Evolutionary conservation across 2,888 invertebrate species (phyloP), one percentile per base, ranked within the genome.

Genomic region (Callinectes sapidus): DNA sequence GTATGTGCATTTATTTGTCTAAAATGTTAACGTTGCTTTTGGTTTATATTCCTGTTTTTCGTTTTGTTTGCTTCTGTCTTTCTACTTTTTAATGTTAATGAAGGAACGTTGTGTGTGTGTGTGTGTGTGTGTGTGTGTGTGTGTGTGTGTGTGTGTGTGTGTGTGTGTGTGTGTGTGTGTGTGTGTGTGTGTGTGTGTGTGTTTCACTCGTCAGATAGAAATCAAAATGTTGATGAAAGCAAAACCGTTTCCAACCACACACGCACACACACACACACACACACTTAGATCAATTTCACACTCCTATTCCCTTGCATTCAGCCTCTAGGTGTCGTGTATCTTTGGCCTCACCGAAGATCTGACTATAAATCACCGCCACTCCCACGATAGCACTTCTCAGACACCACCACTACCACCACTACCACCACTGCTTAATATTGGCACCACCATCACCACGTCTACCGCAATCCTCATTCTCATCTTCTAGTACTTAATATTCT

Each of bases 221-320:
- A n/a, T 71, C n/a, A 71, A n/a, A 3, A 3, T 71, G n/a, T 71
- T 71, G 66, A n/a, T 71, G n/a, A 71, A 71, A 23, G 66, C 5
- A 8, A 5, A 71, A 23, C 66, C 3, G n/a, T n/a, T 71, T 71
- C n/a, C 10, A 71, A n/a, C n/a, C n/a, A 66, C 66, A n/a, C 66
- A 66, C 66, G 6, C 66, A 66, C 66, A n/a, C 66, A 66, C 66
- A n/a, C 66, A 71, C 66, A 71, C 66, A n/a, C 66, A 71, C 66
- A 71, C n/a, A 71, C 66, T 16, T 23, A 86, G 16, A n/a, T 32
- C 42, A n/a, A 48, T 81, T 1, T 42, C n/a, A n/a, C 42, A 5
- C 42, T 77, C 48, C 2, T 35, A n/a, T 71, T 89, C 14, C 61
- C 6, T 39, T 23, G n/a, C 5, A 16, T 61, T 66, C 1, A 8